These are phyloP conservation scores for Andrena hattorfiana DNA, from an alignment of 2,888 invertebrate species.

Conservation along the genomic window DNA sequence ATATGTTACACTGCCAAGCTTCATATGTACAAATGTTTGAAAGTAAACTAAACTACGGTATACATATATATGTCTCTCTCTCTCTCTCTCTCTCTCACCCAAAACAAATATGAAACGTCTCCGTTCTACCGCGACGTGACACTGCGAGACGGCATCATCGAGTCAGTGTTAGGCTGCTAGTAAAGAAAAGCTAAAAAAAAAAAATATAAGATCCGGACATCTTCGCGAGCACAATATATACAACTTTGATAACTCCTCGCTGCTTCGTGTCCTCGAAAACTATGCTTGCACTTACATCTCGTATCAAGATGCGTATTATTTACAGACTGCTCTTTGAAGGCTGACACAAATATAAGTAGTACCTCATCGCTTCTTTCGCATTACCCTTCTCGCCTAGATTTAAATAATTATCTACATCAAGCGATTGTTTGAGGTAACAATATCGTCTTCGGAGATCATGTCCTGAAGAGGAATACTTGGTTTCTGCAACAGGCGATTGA, in stretches of 20 bases:
- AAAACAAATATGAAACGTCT: constrained; percentile 11
- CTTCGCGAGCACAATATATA: constrained; percentile 40
- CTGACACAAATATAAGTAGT: constrained; percentile 39
- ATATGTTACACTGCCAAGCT: constrained; percentile 48
- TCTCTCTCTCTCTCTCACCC: constrained; percentile 3
- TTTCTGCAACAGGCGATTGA: constrained; percentile 71
- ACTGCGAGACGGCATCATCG: constrained; percentile 17
- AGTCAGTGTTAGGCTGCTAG: constrained; percentile 5
- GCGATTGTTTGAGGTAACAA: constrained; percentile 74
- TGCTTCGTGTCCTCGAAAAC: constrained; percentile 23
- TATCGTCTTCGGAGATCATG: constrained; percentile 77
- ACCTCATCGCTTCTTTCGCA: constrained; percentile 39
- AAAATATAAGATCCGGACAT: constrained; percentile 51
- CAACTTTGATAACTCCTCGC: constrained; percentile 39
- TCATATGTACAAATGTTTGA: constrained; percentile 39
- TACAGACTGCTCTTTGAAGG: constrained; percentile 55
- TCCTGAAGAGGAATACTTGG: constrained; percentile 74
- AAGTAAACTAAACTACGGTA: constrained; percentile 21
- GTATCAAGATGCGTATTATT: constrained; percentile 53
- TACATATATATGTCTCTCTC: not conserved
- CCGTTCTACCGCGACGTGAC: not conserved
- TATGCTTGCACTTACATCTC: constrained; percentile 30
- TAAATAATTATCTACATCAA: constrained; percentile 65
- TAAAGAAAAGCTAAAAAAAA: constrained; percentile 59
- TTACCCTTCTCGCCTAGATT: constrained; percentile 21